Percentiles rank a stretch among this genome's conserved stretches.
Evolutionary conservation across 1,140 invertebrate genomes (phyloP).

Genomic region (Thaumatotibia leucotreta): DNA sequence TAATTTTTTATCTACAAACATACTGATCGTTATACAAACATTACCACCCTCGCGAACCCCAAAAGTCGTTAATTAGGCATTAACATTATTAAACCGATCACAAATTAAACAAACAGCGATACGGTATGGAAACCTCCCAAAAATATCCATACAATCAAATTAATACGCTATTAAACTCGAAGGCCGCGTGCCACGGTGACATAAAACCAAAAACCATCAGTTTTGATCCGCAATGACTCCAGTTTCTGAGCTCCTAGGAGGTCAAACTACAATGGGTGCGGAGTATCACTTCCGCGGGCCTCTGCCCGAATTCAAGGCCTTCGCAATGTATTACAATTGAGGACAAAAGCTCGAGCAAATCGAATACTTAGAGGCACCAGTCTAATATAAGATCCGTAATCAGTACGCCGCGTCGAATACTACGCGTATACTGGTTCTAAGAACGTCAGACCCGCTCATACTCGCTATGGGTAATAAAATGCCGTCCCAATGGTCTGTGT

Average conservation of each 20-base stretch:
- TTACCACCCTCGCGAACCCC: neutral
- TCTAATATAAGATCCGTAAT: neutral
- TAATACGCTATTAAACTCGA: slow-evolving; percentile 36
- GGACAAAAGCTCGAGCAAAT: neutral
- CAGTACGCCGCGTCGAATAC: no score
- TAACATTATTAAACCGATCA: neutral
- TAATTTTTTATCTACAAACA: neutral
- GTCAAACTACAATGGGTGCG: slow-evolving; percentile 34
- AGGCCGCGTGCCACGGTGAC: slow-evolving; percentile 59
- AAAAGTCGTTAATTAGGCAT: neutral
- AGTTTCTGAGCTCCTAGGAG: neutral
- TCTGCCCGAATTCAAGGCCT: slow-evolving; percentile 59
- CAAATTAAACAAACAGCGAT: slow-evolving; percentile 1
- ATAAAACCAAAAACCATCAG: slow-evolving; percentile 48
- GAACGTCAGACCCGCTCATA: no score
- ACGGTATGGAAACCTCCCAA: neutral
- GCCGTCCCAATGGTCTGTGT: slow-evolving; percentile 32
- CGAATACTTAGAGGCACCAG: neutral
- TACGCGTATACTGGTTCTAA: no score
- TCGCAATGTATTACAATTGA: slow-evolving; percentile 15
- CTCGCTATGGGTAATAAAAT: no score
- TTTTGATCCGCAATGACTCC: slow-evolving; percentile 20
- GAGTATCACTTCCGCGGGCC: slow-evolving; percentile 58
- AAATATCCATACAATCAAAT: slow-evolving; percentile 13
- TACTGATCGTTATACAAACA: neutral